Conservation (phyloP, 2,888 invertebrate genomes). For the Eilema griseolum region DNA sequence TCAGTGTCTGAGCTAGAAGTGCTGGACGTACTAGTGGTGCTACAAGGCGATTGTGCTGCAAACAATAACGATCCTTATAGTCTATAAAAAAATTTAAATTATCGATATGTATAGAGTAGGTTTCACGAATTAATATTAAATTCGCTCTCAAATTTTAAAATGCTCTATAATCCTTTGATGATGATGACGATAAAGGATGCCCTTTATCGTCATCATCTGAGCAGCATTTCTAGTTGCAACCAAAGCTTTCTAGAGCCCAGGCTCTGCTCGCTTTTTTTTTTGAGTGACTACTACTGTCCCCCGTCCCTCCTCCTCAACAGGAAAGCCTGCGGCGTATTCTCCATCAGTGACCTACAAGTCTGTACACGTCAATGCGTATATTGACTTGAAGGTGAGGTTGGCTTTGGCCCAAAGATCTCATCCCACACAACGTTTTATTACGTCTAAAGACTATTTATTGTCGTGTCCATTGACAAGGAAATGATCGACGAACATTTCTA, state of each 20-base stretch:
- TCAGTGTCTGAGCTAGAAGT: constrained; percentile 79
- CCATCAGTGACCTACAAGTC: neutral
- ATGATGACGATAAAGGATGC: no score
- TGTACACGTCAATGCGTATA: neutral
- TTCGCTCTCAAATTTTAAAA: neutral
- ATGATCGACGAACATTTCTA: neutral
- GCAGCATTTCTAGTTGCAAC: no score
- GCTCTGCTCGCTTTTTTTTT: no score
- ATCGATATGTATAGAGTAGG: neutral
- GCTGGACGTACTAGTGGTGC: constrained; percentile 69
- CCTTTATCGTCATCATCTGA: no score
- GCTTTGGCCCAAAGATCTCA: neutral
- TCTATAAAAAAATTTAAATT: neutral
- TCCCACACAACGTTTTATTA: neutral
- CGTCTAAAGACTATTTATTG: no score
- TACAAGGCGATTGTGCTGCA: constrained; percentile 81
- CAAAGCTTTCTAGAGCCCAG: no score
- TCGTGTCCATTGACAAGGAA: neutral
- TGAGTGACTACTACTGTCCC: no score
- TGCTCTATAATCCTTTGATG: no score
- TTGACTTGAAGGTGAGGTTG: neutral
- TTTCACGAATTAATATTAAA: neutral
- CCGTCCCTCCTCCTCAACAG: no score
- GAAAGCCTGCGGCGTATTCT: no score
- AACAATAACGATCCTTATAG: constrained; percentile 20